Evolutionary conservation across 2,113 vertebrate species (phyloP), one percentile per base, ranked within the genome.

Genomic region (Menidia beryllina): DNA sequence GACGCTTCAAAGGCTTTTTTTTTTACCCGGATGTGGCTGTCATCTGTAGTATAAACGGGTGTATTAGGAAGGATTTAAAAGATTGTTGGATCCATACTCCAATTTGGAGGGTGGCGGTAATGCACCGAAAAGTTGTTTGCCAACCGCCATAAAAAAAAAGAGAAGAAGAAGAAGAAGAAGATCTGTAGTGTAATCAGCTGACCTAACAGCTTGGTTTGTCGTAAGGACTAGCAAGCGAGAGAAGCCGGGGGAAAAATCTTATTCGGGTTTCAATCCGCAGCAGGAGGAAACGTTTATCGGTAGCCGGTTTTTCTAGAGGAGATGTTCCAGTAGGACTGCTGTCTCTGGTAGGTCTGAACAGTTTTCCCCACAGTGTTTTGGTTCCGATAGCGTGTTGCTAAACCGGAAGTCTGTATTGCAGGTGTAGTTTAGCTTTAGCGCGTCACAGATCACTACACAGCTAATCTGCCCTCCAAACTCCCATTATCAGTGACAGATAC

Each of bases 101-200:
- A n/a, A n/a, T n/a, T n/a, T n/a, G n/a, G n/a, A n/a, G n/a, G n/a
- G n/a, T n/a, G n/a, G n/a, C n/a, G n/a, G n/a, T n/a, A n/a, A n/a
- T n/a, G n/a, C n/a, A n/a, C n/a, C n/a, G n/a, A n/a, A n/a, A n/a
- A n/a, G n/a, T n/a, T n/a, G n/a, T n/a, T n/a, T n/a, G n/a, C n/a
- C n/a, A n/a, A n/a, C n/a, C n/a, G n/a, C n/a, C n/a, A n/a, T n/a
- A n/a, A n/a, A n/a, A n/a, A n/a, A n/a, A n/a, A n/a, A n/a, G n/a
- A n/a, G n/a, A n/a, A n/a, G n/a, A n/a, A n/a, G n/a, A n/a, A n/a
- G n/a, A n/a, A n/a, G n/a, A n/a, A n/a, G n/a, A n/a, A n/a, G n/a
- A n/a, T n/a, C n/a, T n/a, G n/a, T n/a, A n/a, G n/a, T n/a, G 49
- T 58, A 83, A 87, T 91, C 83, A 91, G 88, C 79, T 91, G 89